Percentiles rank a stretch among this genome's conserved stretches.
phyloP scores from a whole-genome alignment of 2,888 invertebrate species.

The Metellina segmentata region DNA sequence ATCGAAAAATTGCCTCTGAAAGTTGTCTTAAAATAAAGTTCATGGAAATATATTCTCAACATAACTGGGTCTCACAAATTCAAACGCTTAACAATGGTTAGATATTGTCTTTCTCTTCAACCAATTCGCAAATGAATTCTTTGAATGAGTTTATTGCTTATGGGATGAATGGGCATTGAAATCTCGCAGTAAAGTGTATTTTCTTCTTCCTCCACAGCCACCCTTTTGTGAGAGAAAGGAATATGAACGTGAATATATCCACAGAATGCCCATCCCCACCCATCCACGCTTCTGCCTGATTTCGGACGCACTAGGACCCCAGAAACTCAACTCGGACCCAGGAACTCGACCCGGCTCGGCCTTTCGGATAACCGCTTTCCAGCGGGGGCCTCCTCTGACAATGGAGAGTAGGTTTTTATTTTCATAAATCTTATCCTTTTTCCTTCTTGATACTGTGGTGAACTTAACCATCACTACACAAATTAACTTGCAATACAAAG shows the following conservation, averaged over 20 bases:
- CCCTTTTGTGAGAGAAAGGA: constrained; percentile 37
- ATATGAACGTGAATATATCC: constrained; percentile 62
- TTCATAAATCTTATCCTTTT: neutral
- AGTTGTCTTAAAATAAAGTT: too few relatives aligned
- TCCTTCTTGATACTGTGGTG: neutral
- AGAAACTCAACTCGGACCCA: neutral
- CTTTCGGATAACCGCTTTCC: constrained; percentile 26
- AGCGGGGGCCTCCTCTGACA: constrained; percentile 21
- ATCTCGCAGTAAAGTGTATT: too few relatives aligned
- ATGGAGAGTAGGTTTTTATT: constrained; percentile 57
- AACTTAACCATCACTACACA: neutral
- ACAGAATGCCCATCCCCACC: constrained; percentile 62
- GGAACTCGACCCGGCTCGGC: constrained; percentile 3
- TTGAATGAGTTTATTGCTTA: neutral
- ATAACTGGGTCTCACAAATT: too few relatives aligned
- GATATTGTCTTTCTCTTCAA: too few relatives aligned
- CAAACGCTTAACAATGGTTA: too few relatives aligned
- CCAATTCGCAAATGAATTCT: too few relatives aligned
- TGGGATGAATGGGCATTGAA: neutral
- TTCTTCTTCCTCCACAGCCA: neutral
- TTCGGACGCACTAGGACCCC: neutral
- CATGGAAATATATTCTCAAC: too few relatives aligned
- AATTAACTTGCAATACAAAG: too few relatives aligned
- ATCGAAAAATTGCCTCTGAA: too few relatives aligned
- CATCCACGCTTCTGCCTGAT: constrained; percentile 45